Conservation (phyloP, 2,797 vertebrate species). For the Microctenopoma stevenorrisi region DNA sequence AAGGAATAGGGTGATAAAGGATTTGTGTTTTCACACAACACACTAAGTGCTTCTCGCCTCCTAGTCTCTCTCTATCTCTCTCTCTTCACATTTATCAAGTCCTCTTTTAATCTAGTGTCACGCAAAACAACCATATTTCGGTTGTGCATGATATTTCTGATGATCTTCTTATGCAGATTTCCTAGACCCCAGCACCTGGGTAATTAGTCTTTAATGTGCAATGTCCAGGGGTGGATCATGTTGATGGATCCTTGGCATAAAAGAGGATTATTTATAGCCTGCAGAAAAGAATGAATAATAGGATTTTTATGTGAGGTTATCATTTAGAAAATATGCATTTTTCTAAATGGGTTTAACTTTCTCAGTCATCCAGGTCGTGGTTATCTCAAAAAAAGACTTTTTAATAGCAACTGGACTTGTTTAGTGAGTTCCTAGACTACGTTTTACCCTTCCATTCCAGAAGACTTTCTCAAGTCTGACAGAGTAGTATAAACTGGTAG, state of each 20-base stretch:
- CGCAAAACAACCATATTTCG: constrained; percentile 6
- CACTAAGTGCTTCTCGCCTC: no score
- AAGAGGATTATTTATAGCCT: constrained; percentile 54
- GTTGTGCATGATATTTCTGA: not conserved
- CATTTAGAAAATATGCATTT: constrained; percentile 17
- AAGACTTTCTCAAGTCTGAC: no score
- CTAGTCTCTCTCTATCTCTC: not conserved
- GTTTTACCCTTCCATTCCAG: no score
- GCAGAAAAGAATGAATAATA: constrained; percentile 52
- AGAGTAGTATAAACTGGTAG: no score
- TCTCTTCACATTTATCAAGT: not conserved
- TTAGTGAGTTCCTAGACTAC: no score
- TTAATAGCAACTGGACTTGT: no score
- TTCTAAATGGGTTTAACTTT: constrained; percentile 32
- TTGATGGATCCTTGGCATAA: constrained; percentile 41
- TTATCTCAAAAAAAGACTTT: no score
- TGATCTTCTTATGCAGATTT: not conserved
- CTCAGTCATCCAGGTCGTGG: no score
- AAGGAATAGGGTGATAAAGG: no score
- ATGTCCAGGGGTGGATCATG: constrained; percentile 26
- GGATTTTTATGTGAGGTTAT: constrained; percentile 31
- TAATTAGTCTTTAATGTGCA: constrained; percentile 33
- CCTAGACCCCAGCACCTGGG: constrained; percentile 13
- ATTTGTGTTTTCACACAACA: no score
- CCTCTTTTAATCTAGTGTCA: not conserved